phyloP scores from a whole-genome alignment of 2,113 vertebrate species.

The Chamaetylas fuelleborni region DNA sequence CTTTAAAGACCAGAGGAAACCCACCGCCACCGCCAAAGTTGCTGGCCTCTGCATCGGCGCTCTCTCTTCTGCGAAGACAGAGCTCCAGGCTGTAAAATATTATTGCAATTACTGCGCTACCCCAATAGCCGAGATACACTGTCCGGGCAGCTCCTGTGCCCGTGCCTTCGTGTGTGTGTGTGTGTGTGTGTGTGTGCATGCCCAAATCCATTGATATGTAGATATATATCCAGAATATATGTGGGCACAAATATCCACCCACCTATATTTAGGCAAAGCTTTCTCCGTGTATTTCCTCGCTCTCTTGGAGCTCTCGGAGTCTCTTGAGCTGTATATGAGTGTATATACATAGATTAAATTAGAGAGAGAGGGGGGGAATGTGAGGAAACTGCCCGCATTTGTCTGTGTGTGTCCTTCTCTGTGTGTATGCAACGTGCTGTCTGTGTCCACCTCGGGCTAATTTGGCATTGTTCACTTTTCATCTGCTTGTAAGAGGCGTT shows the following conservation, averaged over 20 bases:
- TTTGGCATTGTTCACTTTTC: slow-evolving; percentile 37
- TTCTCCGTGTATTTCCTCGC: background rate
- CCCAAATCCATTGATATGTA: background rate
- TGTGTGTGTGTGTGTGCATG: background rate
- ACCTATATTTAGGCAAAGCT: background rate
- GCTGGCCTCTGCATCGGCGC: background rate
- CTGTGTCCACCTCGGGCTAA: background rate
- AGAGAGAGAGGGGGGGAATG: background rate
- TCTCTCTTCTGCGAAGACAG: slow-evolving; percentile 36
- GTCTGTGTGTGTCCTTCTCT: background rate
- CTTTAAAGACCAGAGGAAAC: background rate
- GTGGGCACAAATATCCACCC: slow-evolving; percentile 28
- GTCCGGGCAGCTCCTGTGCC: background rate
- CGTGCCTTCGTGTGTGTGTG: background rate
- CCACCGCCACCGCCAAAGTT: background rate
- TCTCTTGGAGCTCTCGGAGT: background rate
- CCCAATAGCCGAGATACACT: background rate
- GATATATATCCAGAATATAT: background rate
- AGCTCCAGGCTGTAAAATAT: slow-evolving; percentile 53
- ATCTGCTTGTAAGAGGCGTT: background rate
- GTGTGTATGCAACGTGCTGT: background rate
- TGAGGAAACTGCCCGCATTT: background rate
- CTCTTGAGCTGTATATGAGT: background rate
- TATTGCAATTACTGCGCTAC: slow-evolving; percentile 10
- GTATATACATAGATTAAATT: background rate